Base-by-base conservation (phyloP, 2,113 vertebrate genomes). In the Gavia stellata region DNA sequence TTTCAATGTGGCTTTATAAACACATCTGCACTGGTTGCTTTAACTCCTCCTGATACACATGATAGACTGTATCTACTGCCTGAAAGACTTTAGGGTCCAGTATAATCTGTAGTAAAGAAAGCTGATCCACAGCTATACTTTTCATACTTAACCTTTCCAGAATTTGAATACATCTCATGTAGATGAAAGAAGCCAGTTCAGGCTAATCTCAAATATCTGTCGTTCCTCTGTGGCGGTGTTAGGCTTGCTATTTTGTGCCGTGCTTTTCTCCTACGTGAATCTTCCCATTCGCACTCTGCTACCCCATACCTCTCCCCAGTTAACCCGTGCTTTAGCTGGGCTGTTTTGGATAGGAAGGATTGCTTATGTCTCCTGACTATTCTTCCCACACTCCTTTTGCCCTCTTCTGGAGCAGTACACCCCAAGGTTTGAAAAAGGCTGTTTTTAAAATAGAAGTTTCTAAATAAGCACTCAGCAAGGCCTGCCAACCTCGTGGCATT, bases 191-290 rank as follows among this genome's bases (percentile, higher is more conserved):
- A 79, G 25, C 25, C 17, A 5, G 14, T 78, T 88, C 38, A 77
- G 52, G 56, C 50, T 65, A 13, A 59, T 70, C 19, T 85, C n/a
- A 36, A 33, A 1, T 66, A 70, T 31, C 71, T 85, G 20, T 13
- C 0, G 0, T 72, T 92, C 34, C 49, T 90, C 28, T 45, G 38
- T 16, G 52, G 14, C 42, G 24, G 20, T 31, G 11, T 34, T 73
- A 34, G 6, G 17, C 17, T 77, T 33, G 10, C 61, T 75, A 0
- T 63, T 91, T 87, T 85, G 18, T 13, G 52, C 14, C 0, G 0
- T 77, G 49, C 29, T 79, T 11, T 87, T 65, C 47, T 72, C 14
- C 34, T 31, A 1, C 19, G 14, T 52, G 44, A 81, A 67, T 85
- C 52, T 85, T 73, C 34, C 49, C 17, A 10, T 40, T 90, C 36